phyloP scores from a whole-genome alignment of 2,113 vertebrate genomes.

The Nycticryphes semicollaris region DNA sequence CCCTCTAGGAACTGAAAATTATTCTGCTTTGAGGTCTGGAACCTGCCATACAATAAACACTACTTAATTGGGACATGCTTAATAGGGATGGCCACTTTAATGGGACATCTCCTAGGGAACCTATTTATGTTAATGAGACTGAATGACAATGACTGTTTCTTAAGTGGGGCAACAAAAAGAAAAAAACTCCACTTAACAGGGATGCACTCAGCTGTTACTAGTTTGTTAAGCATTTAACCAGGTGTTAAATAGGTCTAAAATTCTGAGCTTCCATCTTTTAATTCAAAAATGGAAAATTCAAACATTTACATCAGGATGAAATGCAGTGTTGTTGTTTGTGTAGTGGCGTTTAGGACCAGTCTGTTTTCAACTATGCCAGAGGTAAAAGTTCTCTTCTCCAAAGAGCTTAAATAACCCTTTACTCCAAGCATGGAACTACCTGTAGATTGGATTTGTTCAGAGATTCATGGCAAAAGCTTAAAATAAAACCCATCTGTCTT shows the following conservation, averaged over 20 bases:
- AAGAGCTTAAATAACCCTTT: neutral
- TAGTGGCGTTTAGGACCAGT: neutral
- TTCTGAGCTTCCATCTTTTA: neutral
- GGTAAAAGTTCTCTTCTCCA: neutral
- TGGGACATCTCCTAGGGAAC: slow-evolving; percentile 73
- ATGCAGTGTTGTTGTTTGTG: neutral
- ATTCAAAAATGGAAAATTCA: neutral
- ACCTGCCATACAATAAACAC: slow-evolving; percentile 71
- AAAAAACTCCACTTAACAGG: slow-evolving; percentile 44
- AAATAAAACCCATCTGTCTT: neutral
- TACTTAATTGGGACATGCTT: slow-evolving; percentile 70
- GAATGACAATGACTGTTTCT: slow-evolving; percentile 62
- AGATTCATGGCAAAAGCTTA: neutral
- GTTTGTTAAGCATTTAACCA: slow-evolving; percentile 44
- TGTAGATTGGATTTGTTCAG: neutral
- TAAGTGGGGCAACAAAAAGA: slow-evolving; percentile 66
- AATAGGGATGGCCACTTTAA: slow-evolving; percentile 71
- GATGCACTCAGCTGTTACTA: slow-evolving; percentile 40
- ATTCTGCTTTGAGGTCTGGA: slow-evolving; percentile 68
- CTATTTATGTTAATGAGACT: slow-evolving; percentile 68
- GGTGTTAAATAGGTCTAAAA: slow-evolving; percentile 48
- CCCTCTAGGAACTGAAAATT: slow-evolving; percentile 67
- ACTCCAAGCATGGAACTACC: neutral
- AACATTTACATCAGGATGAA: neutral
- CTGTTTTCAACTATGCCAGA: neutral